Evolutionary conservation across 2,797 vertebrate species (phyloP).

Genomic region (Gymnodraco acuticeps): DNA sequence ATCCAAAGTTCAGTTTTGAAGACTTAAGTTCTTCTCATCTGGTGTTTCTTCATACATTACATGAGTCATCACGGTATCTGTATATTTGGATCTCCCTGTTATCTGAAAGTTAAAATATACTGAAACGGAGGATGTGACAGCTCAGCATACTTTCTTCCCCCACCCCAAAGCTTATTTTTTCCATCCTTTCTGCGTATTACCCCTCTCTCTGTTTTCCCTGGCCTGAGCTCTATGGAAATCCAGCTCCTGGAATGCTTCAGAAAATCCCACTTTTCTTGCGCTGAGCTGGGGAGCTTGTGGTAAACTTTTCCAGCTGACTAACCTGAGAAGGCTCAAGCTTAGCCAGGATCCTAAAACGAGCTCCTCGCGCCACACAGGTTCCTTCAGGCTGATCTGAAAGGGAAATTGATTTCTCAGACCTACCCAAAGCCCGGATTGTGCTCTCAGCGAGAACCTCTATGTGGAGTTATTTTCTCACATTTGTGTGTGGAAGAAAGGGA

Average conservation of each 20-base stretch:
- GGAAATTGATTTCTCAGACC: slow-evolving; percentile 82
- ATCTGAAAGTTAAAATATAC: slow-evolving; percentile 6
- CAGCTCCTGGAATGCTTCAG: slow-evolving; percentile 74
- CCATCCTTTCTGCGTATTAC: slow-evolving; percentile 60
- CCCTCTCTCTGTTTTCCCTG: slow-evolving; percentile 54
- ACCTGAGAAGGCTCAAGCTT: slow-evolving; percentile 78
- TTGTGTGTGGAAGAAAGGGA: slow-evolving; percentile 35
- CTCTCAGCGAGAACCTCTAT: slow-evolving; percentile 54
- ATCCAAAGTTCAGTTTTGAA: slow-evolving; percentile 6
- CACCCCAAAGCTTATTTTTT: slow-evolving; percentile 39
- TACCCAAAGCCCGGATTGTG: slow-evolving; percentile 62
- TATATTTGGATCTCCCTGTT: slow-evolving; percentile 3
- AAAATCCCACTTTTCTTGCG: slow-evolving; percentile 76
- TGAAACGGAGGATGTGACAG: slow-evolving; percentile 20
- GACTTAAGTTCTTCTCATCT: slow-evolving; percentile 32
- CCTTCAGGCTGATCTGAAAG: slow-evolving; percentile 77
- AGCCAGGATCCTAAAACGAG: slow-evolving; percentile 70
- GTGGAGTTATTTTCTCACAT: slow-evolving; percentile 58
- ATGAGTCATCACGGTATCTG: background rate
- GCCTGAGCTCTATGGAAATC: slow-evolving; percentile 75
- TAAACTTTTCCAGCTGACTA: slow-evolving; percentile 82
- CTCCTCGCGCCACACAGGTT: slow-evolving; percentile 66
- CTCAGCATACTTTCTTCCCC: slow-evolving; percentile 42
- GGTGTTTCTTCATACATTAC: slow-evolving; percentile 9
- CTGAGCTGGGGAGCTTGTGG: slow-evolving; percentile 65